phyloP scores from a whole-genome alignment of 2,113 vertebrate species.

The Tapirus terrestris region DNA sequence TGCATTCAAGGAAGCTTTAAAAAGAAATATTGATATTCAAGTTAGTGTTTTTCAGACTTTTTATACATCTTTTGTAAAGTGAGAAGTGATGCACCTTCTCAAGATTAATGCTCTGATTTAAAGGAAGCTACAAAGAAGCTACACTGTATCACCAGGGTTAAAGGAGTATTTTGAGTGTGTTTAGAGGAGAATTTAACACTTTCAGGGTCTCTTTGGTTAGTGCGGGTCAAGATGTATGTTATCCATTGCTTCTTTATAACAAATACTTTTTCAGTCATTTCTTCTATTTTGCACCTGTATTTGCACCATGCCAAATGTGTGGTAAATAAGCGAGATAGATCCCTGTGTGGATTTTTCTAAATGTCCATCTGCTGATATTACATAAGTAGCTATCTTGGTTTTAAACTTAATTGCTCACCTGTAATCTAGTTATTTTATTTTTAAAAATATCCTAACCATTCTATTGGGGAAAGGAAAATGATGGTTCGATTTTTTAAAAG shows the following conservation, averaged over 20 bases:
- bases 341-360: not conserved
- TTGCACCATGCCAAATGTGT: not conserved
- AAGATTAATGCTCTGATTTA: not conserved
- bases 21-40: not conserved
- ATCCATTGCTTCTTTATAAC: not conserved
- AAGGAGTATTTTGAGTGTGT: not conserved
- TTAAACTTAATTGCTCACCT: not conserved
- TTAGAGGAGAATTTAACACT: not conserved
- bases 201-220: not conserved
- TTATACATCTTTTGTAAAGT: not conserved
- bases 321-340: not conserved
- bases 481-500: not conserved
- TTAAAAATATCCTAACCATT: not conserved
- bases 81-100: not conserved
- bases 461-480: not conserved
- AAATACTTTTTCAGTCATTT: not conserved
- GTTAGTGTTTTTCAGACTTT: not conserved
- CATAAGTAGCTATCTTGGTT: not conserved
- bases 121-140: not conserved
- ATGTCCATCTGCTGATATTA: not conserved
- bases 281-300: not conserved
- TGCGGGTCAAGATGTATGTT: not conserved
- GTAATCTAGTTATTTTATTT: not conserved
- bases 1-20: not conserved
- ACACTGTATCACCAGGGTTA: not conserved